Base-by-base conservation (phyloP, 2,888 invertebrate genomes). In the Platerodrilus igneus region DNA sequence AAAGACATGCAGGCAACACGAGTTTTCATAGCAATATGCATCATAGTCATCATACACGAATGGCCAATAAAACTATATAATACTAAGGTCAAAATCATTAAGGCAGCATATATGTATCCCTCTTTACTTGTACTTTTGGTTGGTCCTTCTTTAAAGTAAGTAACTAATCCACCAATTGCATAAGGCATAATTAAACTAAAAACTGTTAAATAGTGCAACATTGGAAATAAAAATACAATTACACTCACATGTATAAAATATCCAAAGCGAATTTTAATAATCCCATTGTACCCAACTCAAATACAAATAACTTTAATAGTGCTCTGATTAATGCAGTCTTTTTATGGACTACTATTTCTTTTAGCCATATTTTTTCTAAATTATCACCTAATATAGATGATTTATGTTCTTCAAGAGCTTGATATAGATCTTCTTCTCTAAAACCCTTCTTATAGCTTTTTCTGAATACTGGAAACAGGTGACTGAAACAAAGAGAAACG, bases 11-110 rank as follows among this genome's bases (percentile, higher is more conserved):
- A 83, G 0, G 88, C 85, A 0, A 92, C 78, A 8, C 91, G 72
- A 64, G 90, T 76, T 66, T 86, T 82, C 88, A 90, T 86, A 33
- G 91, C 88, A 66, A 86, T 78, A 58, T 88, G 85, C 45, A 85
- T 74, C 13, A 87, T 79, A 13, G 82, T 84, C 78, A 93, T 82
- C 82, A 94, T 89, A 59, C 87, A 88, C 0, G 92, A 90, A 70
- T 97, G 67, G 8, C 54, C 53, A 16, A 64, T 41, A 7, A 65
- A 41, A 7, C 57, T 50, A 37, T 65, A 62, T 4, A 61, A 25
- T 7, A 62, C 5, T 23, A 65, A 51, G 20, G 52, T 49, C 16
- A 56, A 8, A 13, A 88, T 77, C 23, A 90, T 78, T 3, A 78
- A 82, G 0, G 71, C 76, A 1, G 88, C 87, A 63, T 85, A 88